Base-by-base conservation (phyloP, 2,797 vertebrate genomes). In the Halcyon chelicuti region DNA sequence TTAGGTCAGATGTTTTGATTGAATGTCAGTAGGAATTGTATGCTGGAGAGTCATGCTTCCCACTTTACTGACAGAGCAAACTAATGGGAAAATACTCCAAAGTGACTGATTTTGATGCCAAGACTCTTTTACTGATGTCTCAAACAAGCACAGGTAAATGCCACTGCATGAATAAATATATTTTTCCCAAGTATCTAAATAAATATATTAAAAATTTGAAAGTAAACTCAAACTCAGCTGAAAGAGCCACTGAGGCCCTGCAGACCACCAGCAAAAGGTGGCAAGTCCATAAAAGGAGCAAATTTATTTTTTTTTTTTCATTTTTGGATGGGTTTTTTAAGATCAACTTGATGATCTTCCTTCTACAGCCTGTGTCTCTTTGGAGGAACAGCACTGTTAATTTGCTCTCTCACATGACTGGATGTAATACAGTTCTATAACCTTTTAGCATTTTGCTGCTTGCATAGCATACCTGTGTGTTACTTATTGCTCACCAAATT, bases 1-100 rank as follows among this genome's bases (percentile, higher is more conserved):
- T 96, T 96, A 92, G 97, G 97, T 97, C 97, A 94, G 95, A 94
- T 96, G 95, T 97, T 97, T 95, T 97, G 95, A 97, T 94, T 94
- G 97, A 94, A 95, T 83, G 89, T 96, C 96, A 94, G 93, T 54
- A 92, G 92, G 95, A 96, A 97, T 86, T 88, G 76, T 85, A 71
- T 72, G 96, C 65, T 72, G 57, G 40, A 74, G 72, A 95, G 82
- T 83, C 63, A 44, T 63, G 94, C 91, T 93, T 95, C 85, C 94
- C 86, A 86, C 89, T 97, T 96, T 84, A 96, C 78, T 67, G 94
- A 95, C 96, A 95, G 94, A 91, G 73, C 33, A 93, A 96, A 95
- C 94, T 96, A 98, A 97, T 95, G 91, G 96, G 90, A 89, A 94
- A 97, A 96, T 94, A 97, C 91, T 97, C 93, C 79, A 94, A 94